A percentile compares a stretch with the other conserved stretches of the same genome.
phyloP scores from a whole-genome alignment of 2,113 vertebrate species.

The Daboia siamensis region DNA sequence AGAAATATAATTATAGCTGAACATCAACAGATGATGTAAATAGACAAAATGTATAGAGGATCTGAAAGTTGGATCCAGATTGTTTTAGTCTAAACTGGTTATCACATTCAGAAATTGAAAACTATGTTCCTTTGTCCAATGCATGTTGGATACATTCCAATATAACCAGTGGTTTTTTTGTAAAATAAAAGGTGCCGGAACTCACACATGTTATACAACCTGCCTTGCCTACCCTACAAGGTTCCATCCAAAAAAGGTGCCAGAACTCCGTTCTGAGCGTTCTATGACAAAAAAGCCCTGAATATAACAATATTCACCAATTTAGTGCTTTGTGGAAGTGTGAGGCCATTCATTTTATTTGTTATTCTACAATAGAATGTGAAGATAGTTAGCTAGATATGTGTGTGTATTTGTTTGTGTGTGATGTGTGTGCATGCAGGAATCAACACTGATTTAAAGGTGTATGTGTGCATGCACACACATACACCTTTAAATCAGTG shows the following conservation, averaged over 20 bases:
- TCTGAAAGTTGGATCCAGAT: not conserved
- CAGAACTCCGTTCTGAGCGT: no score
- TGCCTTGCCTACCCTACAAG: no score
- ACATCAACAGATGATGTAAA: slow-evolving; percentile 5
- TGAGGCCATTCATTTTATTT: not conserved
- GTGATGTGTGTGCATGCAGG: not conserved
- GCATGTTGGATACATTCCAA: not conserved
- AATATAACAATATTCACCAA: not conserved
- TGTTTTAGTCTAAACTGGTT: not conserved
- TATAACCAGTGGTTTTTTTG: not conserved
- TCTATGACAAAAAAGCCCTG: no score
- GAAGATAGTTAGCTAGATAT: not conserved
- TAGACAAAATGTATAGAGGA: not conserved
- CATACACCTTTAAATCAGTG: not conserved
- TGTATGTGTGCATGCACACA: no score
- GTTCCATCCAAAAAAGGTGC: no score
- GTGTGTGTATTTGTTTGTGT: not conserved
- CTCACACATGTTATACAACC: no score
- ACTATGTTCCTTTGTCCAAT: not conserved
- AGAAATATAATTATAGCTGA: slow-evolving; percentile 37
- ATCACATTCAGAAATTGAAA: not conserved
- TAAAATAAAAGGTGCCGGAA: no score
- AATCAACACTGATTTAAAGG: no score
- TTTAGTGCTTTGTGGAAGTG: not conserved
- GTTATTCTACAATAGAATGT: not conserved